Conservation (phyloP, 1,140 invertebrate species). For the Acyrthosiphon pisum region DNA sequence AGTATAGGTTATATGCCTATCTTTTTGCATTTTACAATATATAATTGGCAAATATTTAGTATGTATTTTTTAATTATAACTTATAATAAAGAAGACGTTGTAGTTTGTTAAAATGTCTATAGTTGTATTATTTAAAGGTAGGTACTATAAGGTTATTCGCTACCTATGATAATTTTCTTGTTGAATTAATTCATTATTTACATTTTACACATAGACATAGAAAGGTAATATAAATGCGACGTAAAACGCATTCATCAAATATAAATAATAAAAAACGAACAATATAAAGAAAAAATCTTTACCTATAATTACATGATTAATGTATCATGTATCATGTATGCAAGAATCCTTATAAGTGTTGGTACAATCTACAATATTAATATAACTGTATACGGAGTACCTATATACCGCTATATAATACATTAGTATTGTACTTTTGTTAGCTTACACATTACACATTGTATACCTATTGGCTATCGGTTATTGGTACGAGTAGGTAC, state of each 20-base stretch:
- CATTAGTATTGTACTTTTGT: background rate
- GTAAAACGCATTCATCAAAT: background rate
- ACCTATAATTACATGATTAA: background rate
- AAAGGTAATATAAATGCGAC: background rate
- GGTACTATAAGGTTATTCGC: too few relatives aligned
- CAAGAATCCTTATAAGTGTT: background rate
- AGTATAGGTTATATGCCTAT: too few relatives aligned
- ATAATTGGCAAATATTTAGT: too few relatives aligned
- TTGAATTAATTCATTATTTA: background rate
- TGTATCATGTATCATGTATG: too few relatives aligned
- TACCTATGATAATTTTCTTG: background rate
- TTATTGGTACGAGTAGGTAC: background rate
- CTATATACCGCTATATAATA: too few relatives aligned
- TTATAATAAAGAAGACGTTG: background rate
- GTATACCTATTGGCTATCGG: background rate
- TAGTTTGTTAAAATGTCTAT: background rate
- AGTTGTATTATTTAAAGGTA: background rate
- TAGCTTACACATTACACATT: too few relatives aligned
- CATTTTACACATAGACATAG: background rate
- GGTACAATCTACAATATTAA: background rate
- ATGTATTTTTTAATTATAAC: too few relatives aligned
- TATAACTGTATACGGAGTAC: background rate
- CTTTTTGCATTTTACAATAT: too few relatives aligned
- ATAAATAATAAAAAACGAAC: background rate
- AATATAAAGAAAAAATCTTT: background rate